These are phyloP conservation scores for Thunnus thynnus DNA, from an alignment of 2,113 vertebrate species.

Conservation along the genomic window DNA sequence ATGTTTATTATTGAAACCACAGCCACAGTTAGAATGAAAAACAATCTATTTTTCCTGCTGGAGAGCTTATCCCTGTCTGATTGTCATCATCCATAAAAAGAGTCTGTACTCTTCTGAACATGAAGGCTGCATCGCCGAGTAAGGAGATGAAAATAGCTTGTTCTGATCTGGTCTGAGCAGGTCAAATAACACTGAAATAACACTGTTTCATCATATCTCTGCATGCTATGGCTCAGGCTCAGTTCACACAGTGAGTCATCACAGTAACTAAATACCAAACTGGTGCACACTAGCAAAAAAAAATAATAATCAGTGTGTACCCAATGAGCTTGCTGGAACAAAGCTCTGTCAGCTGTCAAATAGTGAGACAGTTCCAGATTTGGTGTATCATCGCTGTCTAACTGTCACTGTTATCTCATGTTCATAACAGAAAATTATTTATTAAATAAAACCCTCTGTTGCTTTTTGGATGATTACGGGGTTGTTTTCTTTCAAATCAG, in stretches of 20 bases:
- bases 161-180: slow-evolving; percentile 8
- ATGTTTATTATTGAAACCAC: too few relatives aligned
- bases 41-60: neutral
- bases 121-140: neutral
- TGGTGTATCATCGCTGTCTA: neutral
- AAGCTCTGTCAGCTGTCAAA: slow-evolving; percentile 8
- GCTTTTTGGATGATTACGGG: neutral
- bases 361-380: neutral
- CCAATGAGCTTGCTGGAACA: neutral
- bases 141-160: neutral
- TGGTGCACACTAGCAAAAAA: neutral
- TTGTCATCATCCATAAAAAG: neutral
- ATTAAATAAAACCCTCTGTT: neutral
- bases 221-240: neutral
- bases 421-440: neutral
- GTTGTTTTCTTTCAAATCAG: neutral
- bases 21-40: neutral
- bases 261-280: slow-evolving; percentile 26
- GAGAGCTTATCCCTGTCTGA: neutral
- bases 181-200: slow-evolving; percentile 27
- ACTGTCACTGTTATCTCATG: neutral
- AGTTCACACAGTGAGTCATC: neutral
- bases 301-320: neutral
- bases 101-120: neutral
- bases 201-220: neutral